Evolutionary conservation across 1,140 invertebrate species (phyloP).

Genomic region (Stegodyphus dumicola): DNA sequence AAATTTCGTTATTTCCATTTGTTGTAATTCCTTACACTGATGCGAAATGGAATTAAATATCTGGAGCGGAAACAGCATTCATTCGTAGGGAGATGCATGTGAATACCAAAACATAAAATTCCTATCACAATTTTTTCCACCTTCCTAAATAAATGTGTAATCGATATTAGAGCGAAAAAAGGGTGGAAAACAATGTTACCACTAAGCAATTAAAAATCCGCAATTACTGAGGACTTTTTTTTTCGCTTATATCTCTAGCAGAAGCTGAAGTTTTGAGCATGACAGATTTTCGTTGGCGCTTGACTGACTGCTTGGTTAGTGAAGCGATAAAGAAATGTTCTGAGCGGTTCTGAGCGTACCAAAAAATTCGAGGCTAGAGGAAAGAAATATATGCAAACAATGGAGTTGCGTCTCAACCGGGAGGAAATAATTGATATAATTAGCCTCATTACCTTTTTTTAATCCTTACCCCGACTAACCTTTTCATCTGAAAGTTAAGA

Average conservation of each 20-base stretch:
- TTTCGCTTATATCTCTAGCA: neutral
- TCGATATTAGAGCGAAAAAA: slow-evolving; percentile 36
- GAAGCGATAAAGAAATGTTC: slow-evolving; percentile 19
- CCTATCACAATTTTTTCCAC: slow-evolving; percentile 15
- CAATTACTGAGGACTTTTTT: slow-evolving; percentile 46
- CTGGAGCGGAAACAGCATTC: slow-evolving; percentile 2
- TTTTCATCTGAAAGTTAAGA: too few species aligned
- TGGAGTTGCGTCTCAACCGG: neutral
- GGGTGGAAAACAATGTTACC: slow-evolving; percentile 37
- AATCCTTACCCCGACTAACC: too few species aligned
- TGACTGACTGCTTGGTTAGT: slow-evolving; percentile 10
- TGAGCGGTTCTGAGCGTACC: neutral
- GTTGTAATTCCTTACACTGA: neutral
- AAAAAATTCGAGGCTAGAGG: slow-evolving; percentile 1
- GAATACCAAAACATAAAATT: slow-evolving; percentile 39
- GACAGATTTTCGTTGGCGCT: slow-evolving; percentile 17
- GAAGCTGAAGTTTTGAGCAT: slow-evolving; percentile 17
- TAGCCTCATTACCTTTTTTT: slow-evolving; percentile 8
- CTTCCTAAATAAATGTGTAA: slow-evolving; percentile 36
- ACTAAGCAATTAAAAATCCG: slow-evolving; percentile 58
- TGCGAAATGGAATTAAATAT: slow-evolving; percentile 5
- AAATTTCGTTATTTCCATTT: neutral
- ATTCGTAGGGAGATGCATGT: neutral
- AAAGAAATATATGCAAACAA: slow-evolving; percentile 21
- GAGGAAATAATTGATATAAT: slow-evolving; percentile 40